Evolutionary conservation across 2,113 vertebrate species (phyloP), one percentile per base, ranked within the genome.

Genomic region (Hystrix brachyura): DNA sequence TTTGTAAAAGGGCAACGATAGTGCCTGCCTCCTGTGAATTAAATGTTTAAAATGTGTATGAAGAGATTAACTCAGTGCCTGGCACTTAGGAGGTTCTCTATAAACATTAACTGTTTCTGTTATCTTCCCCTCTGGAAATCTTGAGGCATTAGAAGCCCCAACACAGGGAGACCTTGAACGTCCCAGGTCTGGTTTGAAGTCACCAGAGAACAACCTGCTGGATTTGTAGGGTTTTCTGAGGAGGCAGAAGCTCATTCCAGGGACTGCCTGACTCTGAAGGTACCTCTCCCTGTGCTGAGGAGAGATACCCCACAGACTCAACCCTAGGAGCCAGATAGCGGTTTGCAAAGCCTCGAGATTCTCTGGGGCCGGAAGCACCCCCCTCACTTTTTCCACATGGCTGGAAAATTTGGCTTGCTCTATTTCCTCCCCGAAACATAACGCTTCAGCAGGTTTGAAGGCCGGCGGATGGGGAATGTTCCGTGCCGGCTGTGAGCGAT

Each of bases 331-430:
- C 48, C 38, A 55, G 65, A 27, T 46, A 55, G 34, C 67, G 57
- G 57, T 25, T 2, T 32, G 13, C 38, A 38, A 17, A 57, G 55
- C 55, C 76, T 53, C 3, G 0, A n/a, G 43, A 25, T 34, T 38
- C 71, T 72, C 11, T 10, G 34, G 72, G 43, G 46, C 94, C 48
- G 29, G 38, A 51, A 69, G 60, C n/a, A 29, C 38, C 62, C 59
- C 46, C 34, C 46, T 65, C 14, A 71, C 32, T 0, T 25, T 80
- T 94, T 89, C 89, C 97, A 90, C 76, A 8, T 81, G 84, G 93
- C 93, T 95, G 80, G 69, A 67, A 91, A 87, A 96, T 95, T 93
- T 90, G 81, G 23, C 93, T 94, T 85, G 96, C 96, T 98, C 96
- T 95, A 92, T 87, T 97, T 97, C 94, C 91, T 89, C 69, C n/a